Base-by-base conservation (phyloP, 2,888 invertebrate species). In the Dascillus cervinus region DNA sequence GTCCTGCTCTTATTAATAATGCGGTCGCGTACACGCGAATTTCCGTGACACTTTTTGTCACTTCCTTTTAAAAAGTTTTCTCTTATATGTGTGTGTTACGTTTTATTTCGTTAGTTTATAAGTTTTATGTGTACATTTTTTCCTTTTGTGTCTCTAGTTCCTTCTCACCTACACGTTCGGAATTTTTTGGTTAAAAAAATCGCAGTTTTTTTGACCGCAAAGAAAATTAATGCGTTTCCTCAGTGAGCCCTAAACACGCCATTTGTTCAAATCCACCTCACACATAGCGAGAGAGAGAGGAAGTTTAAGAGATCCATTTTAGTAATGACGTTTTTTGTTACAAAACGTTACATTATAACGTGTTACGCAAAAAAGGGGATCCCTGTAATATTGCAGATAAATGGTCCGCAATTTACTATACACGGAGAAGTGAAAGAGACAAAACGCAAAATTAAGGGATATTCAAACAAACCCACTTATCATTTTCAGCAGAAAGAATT, bases 71-170 rank as follows among this genome's bases (percentile, higher is more conserved):
- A 39, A 38, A 39, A 39, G 39, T 39, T 39, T 35, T 29, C 37
- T 42, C 39, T 37, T 36, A 32, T 28, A 35, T n/a, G n/a, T n/a
- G 32, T 34, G 39, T 36, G 30, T 39, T 39, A 39, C 34, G 34
- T 42, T 42, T 42, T 42, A 39, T 39, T 42, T 42, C 37, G 34
- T 35, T 37, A 41, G 41, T 39, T 41, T 38, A 35, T 39, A 42
- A 39, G 36, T 42, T 42, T 39, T 34, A 32, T 31, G 31, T 34
- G 34, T 26, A 4, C 17, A 6, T 17, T 17, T 17, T 6, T 17
- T 17, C 8, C 17, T 17, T 17, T 17, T 17, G 8, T 8, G 17
- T 17, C 8, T 4, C 8, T 17, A 17, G 5, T 17, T 17, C 8
- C 17, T 17, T 17, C n/a, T n/a, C n/a, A n/a, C n/a, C n/a, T n/a